Evolutionary conservation across 2,797 vertebrate genomes (phyloP), one percentile per base, ranked within the genome.

Genomic region (Lerista edwardsae): DNA sequence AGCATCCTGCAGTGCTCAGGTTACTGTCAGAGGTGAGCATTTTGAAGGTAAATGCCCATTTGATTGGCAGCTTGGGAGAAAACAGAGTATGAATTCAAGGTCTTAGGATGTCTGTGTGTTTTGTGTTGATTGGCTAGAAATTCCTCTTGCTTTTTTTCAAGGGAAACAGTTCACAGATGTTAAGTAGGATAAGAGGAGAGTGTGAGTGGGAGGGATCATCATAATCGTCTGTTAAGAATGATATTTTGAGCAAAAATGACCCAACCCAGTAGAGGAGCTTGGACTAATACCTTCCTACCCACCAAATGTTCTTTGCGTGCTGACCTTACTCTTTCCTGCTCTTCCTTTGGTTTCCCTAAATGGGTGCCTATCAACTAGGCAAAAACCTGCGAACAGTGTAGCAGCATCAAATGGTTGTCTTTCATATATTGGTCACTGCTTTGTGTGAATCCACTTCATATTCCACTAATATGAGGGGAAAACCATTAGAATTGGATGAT

Each of bases 21-120:
- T 98, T 89, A 95, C 95, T 23, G 95, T 97, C 84, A 96, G 94
- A 91, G 98, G 97, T 98, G 95, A 94, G 93, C 82, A 51, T 61
- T 11, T 84, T 80, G 79, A 25, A 80, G 44, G 25, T 51, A 41
- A 79, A 61, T 74, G 47, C 4, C 21, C 51, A 39, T 2, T 17
- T 86, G 4, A 61, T 79, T 34, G 23, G 31, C 17, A 31, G 8
- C n/a, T 51, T 39, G 44, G 57, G 34, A 64, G 69, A 82, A 55
- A 82, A 25, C 8, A 64, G 19, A 12, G 25, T 74, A 82, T 44
- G 10, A 23, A 36, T 31, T 86, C 5, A 3, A 79, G 19, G 51
- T 1, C 6, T 34, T 64, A 6, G 8, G 65, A 34, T 87, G 64
- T 25, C 51, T 74, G 51, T 55, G 51, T 39, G 21, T n/a, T 69